phyloP scores from a whole-genome alignment of 2,797 vertebrate genomes.

The Otolemur crassicaudatus region DNA sequence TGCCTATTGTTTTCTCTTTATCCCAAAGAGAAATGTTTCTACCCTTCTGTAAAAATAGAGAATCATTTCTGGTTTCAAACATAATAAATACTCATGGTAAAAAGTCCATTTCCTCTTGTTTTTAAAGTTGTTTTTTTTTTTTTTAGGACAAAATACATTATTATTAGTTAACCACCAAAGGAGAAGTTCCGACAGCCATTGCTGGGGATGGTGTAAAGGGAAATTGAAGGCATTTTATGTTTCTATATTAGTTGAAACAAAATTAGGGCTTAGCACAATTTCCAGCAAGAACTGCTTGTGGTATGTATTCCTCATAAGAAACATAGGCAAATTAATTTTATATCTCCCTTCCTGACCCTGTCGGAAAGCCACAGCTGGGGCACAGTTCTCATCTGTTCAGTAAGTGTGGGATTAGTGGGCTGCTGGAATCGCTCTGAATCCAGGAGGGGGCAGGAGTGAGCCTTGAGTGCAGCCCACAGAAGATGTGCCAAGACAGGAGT shows the following conservation, averaged over 20 bases:
- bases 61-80: slow-evolving; percentile 63
- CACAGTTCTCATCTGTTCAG: background rate
- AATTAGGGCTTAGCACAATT: background rate
- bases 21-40: slow-evolving; percentile 16
- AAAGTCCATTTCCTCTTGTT: background rate
- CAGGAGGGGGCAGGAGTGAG: background rate
- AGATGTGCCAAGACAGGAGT: background rate
- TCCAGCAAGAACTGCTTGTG: background rate
- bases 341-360: background rate
- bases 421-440: background rate
- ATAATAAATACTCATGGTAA: background rate
- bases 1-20: slow-evolving; percentile 17
- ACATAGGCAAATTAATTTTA: background rate
- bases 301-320: background rate
- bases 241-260: background rate
- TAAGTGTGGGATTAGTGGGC: background rate
- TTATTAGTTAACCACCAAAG: background rate
- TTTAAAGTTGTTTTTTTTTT: background rate
- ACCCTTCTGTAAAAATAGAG: slow-evolving; percentile 58
- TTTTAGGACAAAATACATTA: background rate
- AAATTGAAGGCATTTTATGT: background rate
- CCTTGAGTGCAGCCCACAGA: too few relatives aligned
- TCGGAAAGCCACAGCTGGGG: background rate
- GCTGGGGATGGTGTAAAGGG: background rate
- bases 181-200: background rate